Percentiles rank a stretch among this genome's conserved stretches.
phyloP scores from a whole-genome alignment of 1,140 invertebrate species.

The Trachelipus rathkii region DNA sequence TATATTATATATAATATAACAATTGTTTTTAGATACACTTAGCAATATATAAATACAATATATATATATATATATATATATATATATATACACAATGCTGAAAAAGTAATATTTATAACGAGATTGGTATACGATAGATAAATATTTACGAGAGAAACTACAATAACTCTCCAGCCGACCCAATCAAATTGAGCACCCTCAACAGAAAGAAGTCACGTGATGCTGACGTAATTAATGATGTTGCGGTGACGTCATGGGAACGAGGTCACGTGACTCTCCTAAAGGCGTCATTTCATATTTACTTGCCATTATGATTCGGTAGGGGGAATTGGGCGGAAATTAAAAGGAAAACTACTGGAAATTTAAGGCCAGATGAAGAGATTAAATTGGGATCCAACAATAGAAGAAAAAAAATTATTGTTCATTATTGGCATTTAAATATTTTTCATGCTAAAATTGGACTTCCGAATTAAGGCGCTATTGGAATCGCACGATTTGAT shows the following conservation, averaged over 20 bases:
- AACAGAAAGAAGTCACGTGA: not conserved
- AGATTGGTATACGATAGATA: not conserved
- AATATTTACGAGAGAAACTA: conserved; percentile 3
- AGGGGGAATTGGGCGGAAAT: not conserved
- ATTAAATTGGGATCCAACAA: not conserved
- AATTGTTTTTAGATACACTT: no score
- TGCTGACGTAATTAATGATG: not conserved
- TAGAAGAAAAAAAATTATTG: not conserved
- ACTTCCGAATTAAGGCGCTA: no score
- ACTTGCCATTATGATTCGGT: not conserved
- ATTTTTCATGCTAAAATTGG: no score
- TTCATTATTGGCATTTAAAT: not conserved
- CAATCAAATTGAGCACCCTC: not conserved
- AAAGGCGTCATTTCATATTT: not conserved
- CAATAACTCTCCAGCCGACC: not conserved
- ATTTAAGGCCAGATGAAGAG: conserved; percentile 7
- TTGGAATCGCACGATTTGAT: no score
- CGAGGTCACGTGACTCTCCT: not conserved
- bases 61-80: no score
- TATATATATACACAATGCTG: no score
- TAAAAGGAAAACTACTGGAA: conserved; percentile 13
- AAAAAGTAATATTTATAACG: not conserved
- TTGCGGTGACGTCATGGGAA: conserved; percentile 8
- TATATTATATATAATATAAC: no score
- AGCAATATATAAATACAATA: no score